These are phyloP conservation scores for Fregata magnificens DNA, from an alignment of 2,113 vertebrate species.

Conservation along the genomic window DNA sequence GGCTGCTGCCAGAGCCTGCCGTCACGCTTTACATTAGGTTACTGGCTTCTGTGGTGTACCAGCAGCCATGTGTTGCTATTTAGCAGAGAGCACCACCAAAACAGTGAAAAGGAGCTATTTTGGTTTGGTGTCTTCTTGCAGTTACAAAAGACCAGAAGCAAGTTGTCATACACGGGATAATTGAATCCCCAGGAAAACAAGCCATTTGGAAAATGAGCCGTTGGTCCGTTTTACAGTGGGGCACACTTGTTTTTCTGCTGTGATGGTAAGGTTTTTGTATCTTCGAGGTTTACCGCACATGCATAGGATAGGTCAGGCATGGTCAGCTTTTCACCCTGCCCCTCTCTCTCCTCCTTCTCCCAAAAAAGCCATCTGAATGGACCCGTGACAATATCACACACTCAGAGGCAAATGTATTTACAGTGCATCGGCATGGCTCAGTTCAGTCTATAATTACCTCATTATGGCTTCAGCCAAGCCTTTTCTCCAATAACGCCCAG, in stretches of 20 bases:
- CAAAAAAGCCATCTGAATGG: not conserved
- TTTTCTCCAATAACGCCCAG: conserved; percentile 42
- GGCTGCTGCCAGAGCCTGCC: not conserved
- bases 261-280: not conserved
- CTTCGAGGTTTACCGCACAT: not conserved
- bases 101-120: conserved; percentile 5
- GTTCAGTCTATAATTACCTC: conserved; percentile 51
- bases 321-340: conserved; percentile 1
- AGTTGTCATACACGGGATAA: not conserved
- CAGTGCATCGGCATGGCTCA: not conserved
- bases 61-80: not conserved
- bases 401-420: conserved; percentile 19
- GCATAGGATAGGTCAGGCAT: not conserved
- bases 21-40: not conserved
- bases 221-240: not conserved
- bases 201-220: conserved; percentile 1
- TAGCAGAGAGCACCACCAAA: conserved; percentile 6
- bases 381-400: not conserved
- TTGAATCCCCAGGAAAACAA: conserved; percentile 11
- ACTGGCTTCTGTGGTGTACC: conserved; percentile 18
- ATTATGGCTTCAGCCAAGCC: conserved; percentile 43
- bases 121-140: conserved; percentile 24
- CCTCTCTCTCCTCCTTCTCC: not conserved
- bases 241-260: not conserved
- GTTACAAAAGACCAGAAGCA: conserved; percentile 25